phyloP scores from a whole-genome alignment of 2,888 invertebrate species.

The Pegoplata infirma region DNA sequence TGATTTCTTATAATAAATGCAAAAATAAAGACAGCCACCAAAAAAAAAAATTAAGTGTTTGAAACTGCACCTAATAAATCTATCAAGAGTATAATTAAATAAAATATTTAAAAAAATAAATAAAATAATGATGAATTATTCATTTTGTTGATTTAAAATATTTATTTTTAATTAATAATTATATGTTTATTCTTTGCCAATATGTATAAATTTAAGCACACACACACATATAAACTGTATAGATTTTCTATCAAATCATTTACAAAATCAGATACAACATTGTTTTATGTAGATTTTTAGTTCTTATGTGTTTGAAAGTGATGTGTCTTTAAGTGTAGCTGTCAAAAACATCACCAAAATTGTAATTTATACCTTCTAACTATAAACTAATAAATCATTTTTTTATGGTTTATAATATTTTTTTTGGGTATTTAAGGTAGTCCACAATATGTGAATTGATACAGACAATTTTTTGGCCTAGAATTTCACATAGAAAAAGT shows the following conservation, averaged over 20 bases:
- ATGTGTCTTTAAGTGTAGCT: slow-evolving; percentile 23
- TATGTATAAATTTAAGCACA: too few species aligned
- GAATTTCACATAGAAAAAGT: too few species aligned
- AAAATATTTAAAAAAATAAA: neutral
- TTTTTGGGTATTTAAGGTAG: too few species aligned
- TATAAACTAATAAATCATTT: slow-evolving; percentile 44
- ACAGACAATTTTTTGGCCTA: too few species aligned
- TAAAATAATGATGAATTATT: neutral
- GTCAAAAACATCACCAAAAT: slow-evolving; percentile 39
- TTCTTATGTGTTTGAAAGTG: too few species aligned
- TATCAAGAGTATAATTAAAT: neutral
- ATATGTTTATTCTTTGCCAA: neutral
- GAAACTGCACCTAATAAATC: slow-evolving; percentile 51
- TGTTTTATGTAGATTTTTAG: too few species aligned
- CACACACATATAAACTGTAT: too few species aligned
- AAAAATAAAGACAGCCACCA: neutral
- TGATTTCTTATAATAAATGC: neutral
- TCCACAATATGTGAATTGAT: too few species aligned
- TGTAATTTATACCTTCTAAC: slow-evolving; percentile 40
- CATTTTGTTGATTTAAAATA: neutral
- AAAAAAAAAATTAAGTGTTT: slow-evolving; percentile 21
- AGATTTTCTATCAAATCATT: neutral
- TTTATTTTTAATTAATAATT: neutral
- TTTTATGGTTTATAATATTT: slow-evolving; percentile 30
- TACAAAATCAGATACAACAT: too few species aligned